These are phyloP conservation scores for Idaea straminata DNA, from an alignment of 2,888 invertebrate species.

Conservation along the genomic window DNA sequence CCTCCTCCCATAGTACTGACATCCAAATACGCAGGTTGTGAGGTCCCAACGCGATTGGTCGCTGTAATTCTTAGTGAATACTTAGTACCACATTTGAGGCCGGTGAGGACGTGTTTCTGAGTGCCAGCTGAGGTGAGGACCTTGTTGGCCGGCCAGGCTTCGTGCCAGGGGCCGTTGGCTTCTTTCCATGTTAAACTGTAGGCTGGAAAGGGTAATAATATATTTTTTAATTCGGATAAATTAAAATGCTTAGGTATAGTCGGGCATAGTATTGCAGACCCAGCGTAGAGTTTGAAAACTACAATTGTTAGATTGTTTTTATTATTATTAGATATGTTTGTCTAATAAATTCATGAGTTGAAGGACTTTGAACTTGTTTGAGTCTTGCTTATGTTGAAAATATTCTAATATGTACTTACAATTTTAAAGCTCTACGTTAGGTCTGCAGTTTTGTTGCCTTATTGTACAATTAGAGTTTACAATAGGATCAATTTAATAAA, in stretches of 20 bases:
- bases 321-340: no score
- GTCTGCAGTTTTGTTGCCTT: no score
- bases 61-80: constrained; percentile 91
- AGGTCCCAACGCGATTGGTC: constrained; percentile 90
- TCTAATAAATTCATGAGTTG: no score
- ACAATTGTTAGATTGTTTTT: no score
- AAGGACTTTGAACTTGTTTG: no score
- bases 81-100: constrained; percentile 90
- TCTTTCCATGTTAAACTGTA: constrained; percentile 78
- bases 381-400: no score
- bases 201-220: constrained; percentile 40
- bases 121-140: constrained; percentile 75
- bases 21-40: constrained; percentile 83
- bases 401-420: no score
- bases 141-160: constrained; percentile 82
- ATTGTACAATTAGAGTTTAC: no score
- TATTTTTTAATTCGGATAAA: background rate
- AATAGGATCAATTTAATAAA: no score
- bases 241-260: background rate
- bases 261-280: no score
- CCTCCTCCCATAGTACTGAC: constrained; percentile 82
- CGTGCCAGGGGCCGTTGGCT: constrained; percentile 74
- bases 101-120: constrained; percentile 83
- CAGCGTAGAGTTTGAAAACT: no score
- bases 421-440: no score